Evolutionary conservation across 2,797 vertebrate species (phyloP), one percentile per base, ranked within the genome.

Genomic region (Enteromius afrohamiltoni): DNA sequence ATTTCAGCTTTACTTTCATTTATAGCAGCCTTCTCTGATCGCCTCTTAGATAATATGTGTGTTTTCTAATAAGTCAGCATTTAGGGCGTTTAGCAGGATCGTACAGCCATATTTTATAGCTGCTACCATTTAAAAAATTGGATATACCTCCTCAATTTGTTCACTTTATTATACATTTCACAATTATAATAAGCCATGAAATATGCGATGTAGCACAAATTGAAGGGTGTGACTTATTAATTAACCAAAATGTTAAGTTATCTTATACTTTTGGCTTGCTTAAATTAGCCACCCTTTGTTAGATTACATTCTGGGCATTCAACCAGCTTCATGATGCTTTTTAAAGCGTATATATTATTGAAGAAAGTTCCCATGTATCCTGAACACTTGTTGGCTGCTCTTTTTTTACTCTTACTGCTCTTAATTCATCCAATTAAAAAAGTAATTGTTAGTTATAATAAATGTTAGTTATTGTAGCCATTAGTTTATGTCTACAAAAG

Each of bases 311-410:
- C 55, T 82, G 70, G 58, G 60, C 70, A 83, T 65, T 76, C 71
- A 68, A 45, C 21, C 49, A 76, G 49, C 62, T 55, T 45, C 10
- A 7, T 14, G n/a, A 55, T 76, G 80, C 17, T 68, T 77, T 78
- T 68, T 40, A 83, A 67, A 67, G 34, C 40, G 21, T 75, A 19
- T 79, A 67, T 79, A 79, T 79, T 79, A 68, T 83, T 58, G 37
- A 68, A 76, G 60, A 51, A 29, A 21, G 47, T 77, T 83, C 34
- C 49, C 31, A 68, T 77, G n/a, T 77, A 65, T 82, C 42, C 29
- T 21, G 60, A 31, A n/a, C 45, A 49, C 31, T 75, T 74, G 26
- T 62, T 64, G 29, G 42, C 13, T 51, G 31, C 13, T 37, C 23
- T 16, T 45, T 5, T 6, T 73, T 37, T 19, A 3, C 45, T 82